A percentile compares a stretch with the other conserved stretches of the same genome.
phyloP scores from a whole-genome alignment of 2,113 vertebrate genomes.

The Pterocles burchelli region DNA sequence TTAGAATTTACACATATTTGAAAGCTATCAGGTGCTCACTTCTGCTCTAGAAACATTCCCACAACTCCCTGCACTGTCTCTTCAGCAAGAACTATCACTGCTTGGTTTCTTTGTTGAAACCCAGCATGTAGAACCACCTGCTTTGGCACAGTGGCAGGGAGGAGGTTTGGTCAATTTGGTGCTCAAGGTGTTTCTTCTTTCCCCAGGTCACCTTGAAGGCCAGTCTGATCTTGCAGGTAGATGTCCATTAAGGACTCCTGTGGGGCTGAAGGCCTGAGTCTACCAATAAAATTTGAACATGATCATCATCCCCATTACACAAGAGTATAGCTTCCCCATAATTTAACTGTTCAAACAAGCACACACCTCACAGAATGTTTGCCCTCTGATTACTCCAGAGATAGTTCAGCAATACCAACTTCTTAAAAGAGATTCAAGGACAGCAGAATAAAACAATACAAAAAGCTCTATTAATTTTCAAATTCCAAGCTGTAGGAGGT shows the following conservation, averaged over 20 bases:
- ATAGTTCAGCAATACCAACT: neutral
- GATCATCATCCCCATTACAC: neutral
- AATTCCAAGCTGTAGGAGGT: neutral
- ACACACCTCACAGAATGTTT: neutral
- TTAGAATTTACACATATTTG: neutral
- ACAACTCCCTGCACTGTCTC: neutral
- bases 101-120: neutral
- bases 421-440: neutral
- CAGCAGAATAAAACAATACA: neutral
- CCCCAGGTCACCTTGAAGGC: neutral
- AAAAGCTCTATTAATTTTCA: neutral
- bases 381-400: neutral
- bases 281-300: neutral
- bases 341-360: conserved; percentile 31
- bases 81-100: neutral
- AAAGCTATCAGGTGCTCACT: neutral
- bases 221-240: neutral
- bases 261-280: neutral
- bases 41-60: neutral
- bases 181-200: neutral
- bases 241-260: neutral
- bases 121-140: accelerated
- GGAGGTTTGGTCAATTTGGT: neutral
- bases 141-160: accelerated
- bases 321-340: neutral